A percentile compares a stretch with the other conserved stretches of the same genome.
These are phyloP conservation scores for Sinelater perroti DNA, from an alignment of 2,888 invertebrate species.

Conservation along the genomic window DNA sequence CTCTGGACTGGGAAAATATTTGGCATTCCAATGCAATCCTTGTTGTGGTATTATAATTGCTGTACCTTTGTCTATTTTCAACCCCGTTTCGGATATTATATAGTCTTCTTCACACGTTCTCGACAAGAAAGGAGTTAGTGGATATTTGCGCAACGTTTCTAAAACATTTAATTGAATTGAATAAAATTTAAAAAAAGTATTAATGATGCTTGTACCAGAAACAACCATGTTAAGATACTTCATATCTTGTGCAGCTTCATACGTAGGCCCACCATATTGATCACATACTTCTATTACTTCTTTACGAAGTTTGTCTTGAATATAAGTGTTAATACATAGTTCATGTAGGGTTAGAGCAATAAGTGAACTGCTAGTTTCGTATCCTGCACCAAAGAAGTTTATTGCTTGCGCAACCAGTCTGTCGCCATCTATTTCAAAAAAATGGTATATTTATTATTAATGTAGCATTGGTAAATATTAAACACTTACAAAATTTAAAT, in stretches of 20 bases:
- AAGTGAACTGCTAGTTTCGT: slow-evolving; percentile 64
- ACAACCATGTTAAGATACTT: slow-evolving; percentile 64
- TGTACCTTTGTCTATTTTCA: slow-evolving; percentile 54
- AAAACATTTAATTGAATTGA: background rate
- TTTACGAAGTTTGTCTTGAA: slow-evolving; percentile 61
- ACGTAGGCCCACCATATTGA: slow-evolving; percentile 57
- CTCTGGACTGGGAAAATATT: slow-evolving; percentile 64
- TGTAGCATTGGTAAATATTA: background rate
- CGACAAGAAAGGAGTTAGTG: slow-evolving; percentile 54
- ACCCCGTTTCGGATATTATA: slow-evolving; percentile 46
- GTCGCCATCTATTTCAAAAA: slow-evolving; percentile 49
- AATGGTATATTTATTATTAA: background rate
- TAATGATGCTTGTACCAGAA: slow-evolving; percentile 52
- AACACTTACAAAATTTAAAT: slow-evolving; percentile 44
- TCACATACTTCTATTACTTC: slow-evolving; percentile 58
- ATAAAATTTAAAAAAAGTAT: background rate
- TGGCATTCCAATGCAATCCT: slow-evolving; percentile 61
- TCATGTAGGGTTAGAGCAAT: slow-evolving; percentile 61
- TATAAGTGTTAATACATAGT: slow-evolving; percentile 58
- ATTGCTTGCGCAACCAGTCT: slow-evolving; percentile 60
- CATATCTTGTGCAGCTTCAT: slow-evolving; percentile 62
- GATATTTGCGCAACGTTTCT: slow-evolving; percentile 61
- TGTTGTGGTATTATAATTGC: slow-evolving; percentile 53
- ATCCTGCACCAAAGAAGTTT: slow-evolving; percentile 65
- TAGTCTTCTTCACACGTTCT: slow-evolving; percentile 50